These are phyloP conservation scores for Stenichneumon culpator DNA, from an alignment of 2,888 invertebrate species.

Conservation along the genomic window DNA sequence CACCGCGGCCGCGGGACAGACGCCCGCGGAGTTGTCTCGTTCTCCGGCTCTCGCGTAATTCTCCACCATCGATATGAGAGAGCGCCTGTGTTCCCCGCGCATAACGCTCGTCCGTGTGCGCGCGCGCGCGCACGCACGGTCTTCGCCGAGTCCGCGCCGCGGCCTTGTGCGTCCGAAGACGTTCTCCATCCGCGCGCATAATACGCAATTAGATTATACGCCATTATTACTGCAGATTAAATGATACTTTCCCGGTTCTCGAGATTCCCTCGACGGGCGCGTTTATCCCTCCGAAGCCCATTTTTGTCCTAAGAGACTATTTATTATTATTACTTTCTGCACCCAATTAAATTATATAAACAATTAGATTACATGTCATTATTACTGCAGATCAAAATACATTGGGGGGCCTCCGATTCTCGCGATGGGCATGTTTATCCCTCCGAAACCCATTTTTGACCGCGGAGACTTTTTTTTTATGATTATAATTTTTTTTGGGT, in stretches of 20 bases:
- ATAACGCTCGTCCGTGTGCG: neutral
- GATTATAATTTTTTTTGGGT: neutral
- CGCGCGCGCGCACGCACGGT: conserved; percentile 1
- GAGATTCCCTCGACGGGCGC: too few species aligned
- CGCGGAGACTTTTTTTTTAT: conserved; percentile 6
- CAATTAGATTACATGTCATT: too few species aligned
- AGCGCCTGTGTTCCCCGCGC: conserved; percentile 1
- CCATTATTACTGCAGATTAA: conserved; percentile 27
- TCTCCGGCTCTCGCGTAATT: conserved; percentile 37
- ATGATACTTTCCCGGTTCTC: neutral
- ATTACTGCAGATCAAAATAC: too few species aligned
- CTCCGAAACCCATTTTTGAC: conserved; percentile 24
- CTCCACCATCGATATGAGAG: conserved; percentile 15
- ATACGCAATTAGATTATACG: conserved; percentile 38
- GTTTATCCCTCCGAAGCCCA: too few species aligned
- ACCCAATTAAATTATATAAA: too few species aligned
- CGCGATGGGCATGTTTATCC: conserved; percentile 28
- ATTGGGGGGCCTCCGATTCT: neutral
- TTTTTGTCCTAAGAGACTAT: too few species aligned
- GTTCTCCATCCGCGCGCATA: conserved; percentile 22
- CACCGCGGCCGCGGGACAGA: conserved; percentile 60
- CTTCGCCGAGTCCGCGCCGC: neutral
- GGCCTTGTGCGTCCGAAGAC: conserved; percentile 33
- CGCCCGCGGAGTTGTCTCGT: conserved; percentile 49
- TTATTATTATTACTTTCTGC: too few species aligned